A percentile compares a stretch with the other conserved stretches of the same genome.
Evolutionary conservation across 1,140 invertebrate genomes (phyloP).

Genomic region (Leptinotarsa lineolata): DNA sequence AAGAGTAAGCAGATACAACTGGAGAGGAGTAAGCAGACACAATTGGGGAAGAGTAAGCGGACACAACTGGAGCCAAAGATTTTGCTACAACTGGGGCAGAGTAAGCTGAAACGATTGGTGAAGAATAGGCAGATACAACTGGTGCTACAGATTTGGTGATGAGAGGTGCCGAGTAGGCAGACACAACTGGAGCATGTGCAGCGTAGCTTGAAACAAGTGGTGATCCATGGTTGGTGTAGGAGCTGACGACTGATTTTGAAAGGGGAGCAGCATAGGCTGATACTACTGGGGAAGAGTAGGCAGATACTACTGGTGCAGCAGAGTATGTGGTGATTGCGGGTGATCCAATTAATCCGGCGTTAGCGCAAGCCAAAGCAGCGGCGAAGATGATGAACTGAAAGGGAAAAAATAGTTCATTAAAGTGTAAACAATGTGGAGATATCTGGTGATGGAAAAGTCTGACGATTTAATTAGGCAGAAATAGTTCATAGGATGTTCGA

Average conservation of each 20-base stretch:
- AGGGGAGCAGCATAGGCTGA: constrained; percentile 14
- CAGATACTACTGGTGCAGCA: constrained; percentile 54
- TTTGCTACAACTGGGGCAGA: constrained; percentile 20
- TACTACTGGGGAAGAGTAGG: constrained; percentile 27
- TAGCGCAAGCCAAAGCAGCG: constrained; percentile 48
- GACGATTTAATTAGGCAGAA: too few species aligned
- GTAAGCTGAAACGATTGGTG: constrained; percentile 9
- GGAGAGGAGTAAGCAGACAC: not conserved
- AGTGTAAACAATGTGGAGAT: too few species aligned
- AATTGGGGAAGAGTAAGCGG: not conserved
- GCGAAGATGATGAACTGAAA: constrained; percentile 46
- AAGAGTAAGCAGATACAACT: constrained; percentile 26
- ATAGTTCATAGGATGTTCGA: too few species aligned
- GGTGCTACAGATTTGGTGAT: not conserved
- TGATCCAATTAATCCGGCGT: constrained; percentile 43
- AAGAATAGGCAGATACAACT: not conserved
- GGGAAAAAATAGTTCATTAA: not conserved
- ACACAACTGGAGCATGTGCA: not conserved
- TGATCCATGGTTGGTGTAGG: constrained; percentile 14
- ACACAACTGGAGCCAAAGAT: not conserved
- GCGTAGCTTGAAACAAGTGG: not conserved
- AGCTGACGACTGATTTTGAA: not conserved
- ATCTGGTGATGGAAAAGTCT: too few species aligned
- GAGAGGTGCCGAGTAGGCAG: constrained; percentile 2
- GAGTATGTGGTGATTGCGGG: constrained; percentile 57